Conservation (phyloP, 2,113 vertebrate species). For the Zosterops lateralis region DNA sequence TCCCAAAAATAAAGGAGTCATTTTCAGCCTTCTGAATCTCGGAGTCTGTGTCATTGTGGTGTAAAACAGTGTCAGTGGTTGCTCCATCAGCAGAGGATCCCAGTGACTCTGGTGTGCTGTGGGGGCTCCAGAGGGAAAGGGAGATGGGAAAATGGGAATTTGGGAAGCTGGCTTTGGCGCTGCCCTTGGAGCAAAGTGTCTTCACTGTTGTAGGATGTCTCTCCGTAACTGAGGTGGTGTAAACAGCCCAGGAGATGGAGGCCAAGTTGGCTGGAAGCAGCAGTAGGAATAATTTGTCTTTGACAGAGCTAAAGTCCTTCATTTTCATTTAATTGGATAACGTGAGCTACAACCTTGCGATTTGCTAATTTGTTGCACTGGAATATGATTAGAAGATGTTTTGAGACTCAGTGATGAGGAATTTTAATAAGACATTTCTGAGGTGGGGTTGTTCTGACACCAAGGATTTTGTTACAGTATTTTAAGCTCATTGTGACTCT, state of each 20-base stretch:
- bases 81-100: background rate
- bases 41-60: too few relatives aligned
- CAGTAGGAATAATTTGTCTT: slow-evolving; percentile 37
- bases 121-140: background rate
- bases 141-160: background rate
- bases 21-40: too few relatives aligned
- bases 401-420: slow-evolving; percentile 53
- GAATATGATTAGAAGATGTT: slow-evolving; percentile 68
- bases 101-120: rapidly evolving
- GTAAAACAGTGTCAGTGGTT: too few relatives aligned
- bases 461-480: slow-evolving; percentile 54
- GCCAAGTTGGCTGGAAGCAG: slow-evolving; percentile 9
- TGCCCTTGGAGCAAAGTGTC: background rate
- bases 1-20: too few relatives aligned
- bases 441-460: slow-evolving; percentile 45
- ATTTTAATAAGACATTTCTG: slow-evolving; percentile 60
- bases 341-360: slow-evolving; percentile 49
- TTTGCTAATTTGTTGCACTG: slow-evolving; percentile 59
- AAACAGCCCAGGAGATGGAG: background rate
- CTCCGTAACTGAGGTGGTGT: background rate
- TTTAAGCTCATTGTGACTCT: slow-evolving; percentile 56
- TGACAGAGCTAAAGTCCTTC: slow-evolving; percentile 42
- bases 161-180: background rate
- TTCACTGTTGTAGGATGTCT: background rate
- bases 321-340: slow-evolving; percentile 65